Conservation (phyloP, 53 echinoderm and acorn worm genomes). For the Astropecten irregularis region DNA sequence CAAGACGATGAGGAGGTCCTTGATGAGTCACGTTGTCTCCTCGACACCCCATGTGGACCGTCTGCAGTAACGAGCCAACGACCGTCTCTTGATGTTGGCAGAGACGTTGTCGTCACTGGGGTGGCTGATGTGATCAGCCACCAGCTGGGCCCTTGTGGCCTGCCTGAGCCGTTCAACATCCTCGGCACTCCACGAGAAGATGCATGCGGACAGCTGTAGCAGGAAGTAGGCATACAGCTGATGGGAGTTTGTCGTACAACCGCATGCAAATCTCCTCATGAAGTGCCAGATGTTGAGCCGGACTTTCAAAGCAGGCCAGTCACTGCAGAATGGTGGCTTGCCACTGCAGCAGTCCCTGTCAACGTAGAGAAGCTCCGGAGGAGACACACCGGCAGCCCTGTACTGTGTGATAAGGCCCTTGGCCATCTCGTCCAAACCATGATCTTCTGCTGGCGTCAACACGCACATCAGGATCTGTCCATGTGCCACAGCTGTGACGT, state of each 20-base stretch:
- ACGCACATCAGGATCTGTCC: constrained; percentile 78
- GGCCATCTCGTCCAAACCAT: constrained; percentile 55
- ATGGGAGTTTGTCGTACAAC: constrained; percentile 65
- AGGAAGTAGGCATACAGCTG: constrained; percentile 66
- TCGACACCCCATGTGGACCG: constrained; percentile 16
- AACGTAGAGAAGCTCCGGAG: constrained; percentile 63
- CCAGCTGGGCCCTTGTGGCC: constrained; percentile 24
- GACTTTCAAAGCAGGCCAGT: constrained; percentile 61
- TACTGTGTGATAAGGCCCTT: constrained; percentile 57
- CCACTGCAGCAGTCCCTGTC: constrained; percentile 76
- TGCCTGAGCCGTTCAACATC: constrained; percentile 41
- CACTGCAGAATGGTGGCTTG: constrained; percentile 42
- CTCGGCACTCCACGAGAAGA: too few relatives aligned
- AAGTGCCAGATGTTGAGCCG: constrained; percentile 78
- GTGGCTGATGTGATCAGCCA: constrained; percentile 55
- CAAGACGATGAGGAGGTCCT: constrained; percentile 55
- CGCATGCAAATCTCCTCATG: too few relatives aligned
- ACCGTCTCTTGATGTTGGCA: neutral
- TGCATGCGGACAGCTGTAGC: constrained; percentile 43
- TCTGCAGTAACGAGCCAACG: neutral
- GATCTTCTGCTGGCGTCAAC: constrained; percentile 70
- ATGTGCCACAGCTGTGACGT: neutral
- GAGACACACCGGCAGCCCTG: constrained; percentile 34
- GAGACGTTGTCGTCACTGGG: too few relatives aligned
- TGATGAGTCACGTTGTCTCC: constrained; percentile 60